phyloP scores from a whole-genome alignment of 2,113 vertebrate species.

The Heterotis niloticus region DNA sequence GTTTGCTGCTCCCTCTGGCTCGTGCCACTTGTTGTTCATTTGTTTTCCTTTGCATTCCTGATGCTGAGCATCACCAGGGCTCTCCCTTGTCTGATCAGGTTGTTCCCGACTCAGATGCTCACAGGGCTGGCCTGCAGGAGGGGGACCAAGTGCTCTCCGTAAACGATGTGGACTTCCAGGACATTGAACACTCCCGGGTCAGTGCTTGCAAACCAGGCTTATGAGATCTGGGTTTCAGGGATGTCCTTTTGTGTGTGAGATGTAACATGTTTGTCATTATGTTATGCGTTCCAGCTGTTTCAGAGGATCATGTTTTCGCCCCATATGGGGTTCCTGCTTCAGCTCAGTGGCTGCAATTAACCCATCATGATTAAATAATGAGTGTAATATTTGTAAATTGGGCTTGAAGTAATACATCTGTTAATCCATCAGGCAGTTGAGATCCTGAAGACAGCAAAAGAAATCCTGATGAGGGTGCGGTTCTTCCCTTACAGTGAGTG shows the following conservation, averaged over 20 bases:
- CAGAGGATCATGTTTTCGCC: too few relatives aligned
- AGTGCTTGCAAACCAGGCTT: slow-evolving; percentile 30
- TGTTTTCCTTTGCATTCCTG: not conserved
- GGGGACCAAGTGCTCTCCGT: slow-evolving; percentile 96
- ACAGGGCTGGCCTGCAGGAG: slow-evolving; percentile 90
- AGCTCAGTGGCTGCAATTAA: too few relatives aligned
- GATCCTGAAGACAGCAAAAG: slow-evolving; percentile 90
- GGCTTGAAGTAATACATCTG: not conserved
- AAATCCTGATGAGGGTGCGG: slow-evolving; percentile 94
- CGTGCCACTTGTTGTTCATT: not conserved
- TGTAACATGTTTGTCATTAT: too few relatives aligned
- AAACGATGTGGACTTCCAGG: slow-evolving; percentile 97
- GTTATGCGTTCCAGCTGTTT: too few relatives aligned
- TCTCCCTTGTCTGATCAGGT: slow-evolving; percentile 62
- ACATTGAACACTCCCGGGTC: slow-evolving; percentile 95
- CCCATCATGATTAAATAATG: too few relatives aligned
- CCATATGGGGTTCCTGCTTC: too few relatives aligned
- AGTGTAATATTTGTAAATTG: not conserved
- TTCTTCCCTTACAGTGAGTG: slow-evolving; percentile 97
- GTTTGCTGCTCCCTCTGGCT: not conserved
- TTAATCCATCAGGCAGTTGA: slow-evolving; percentile 80
- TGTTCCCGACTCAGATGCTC: slow-evolving; percentile 91
- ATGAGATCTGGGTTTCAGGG: not conserved
- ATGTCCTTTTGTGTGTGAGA: not conserved
- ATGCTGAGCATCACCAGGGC: not conserved